These are phyloP conservation scores for Triplophysa tibetana DNA, from an alignment of 2,113 vertebrate genomes.

Conservation along the genomic window DNA sequence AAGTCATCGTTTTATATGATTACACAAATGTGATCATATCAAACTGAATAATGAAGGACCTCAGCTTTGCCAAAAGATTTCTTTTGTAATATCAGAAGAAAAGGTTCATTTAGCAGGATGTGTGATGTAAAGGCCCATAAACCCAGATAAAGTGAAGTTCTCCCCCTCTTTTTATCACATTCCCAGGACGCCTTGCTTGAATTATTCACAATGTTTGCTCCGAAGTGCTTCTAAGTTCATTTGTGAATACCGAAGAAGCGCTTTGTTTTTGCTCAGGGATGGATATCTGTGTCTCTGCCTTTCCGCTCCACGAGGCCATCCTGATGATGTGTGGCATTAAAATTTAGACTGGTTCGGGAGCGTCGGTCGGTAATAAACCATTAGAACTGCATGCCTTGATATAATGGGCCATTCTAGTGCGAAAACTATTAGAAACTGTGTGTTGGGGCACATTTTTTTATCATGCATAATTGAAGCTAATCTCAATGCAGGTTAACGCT, in stretches of 20 bases:
- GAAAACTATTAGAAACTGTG: not conserved
- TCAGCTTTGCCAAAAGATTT: not conserved
- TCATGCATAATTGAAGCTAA: conserved; percentile 22
- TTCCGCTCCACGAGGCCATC: conserved; percentile 14
- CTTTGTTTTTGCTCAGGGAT: conserved; percentile 31
- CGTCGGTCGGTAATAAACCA: conserved; percentile 13
- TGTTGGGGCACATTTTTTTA: not conserved
- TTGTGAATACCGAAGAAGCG: conserved; percentile 8
- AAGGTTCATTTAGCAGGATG: conserved; percentile 34
- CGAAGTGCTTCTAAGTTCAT: conserved; percentile 21
- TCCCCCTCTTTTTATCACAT: conserved; percentile 6
- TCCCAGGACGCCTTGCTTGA: conserved; percentile 14
- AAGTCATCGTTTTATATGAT: not conserved
- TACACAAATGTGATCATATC: not conserved
- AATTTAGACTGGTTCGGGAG: conserved; percentile 13
- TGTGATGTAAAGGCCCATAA: conserved; percentile 13
- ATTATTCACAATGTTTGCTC: conserved; percentile 34
- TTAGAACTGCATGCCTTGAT: conserved; percentile 1
- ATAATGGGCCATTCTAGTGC: not conserved
- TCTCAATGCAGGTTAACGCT: conserved; percentile 21
- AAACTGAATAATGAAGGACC: not conserved
- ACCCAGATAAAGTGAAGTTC: conserved; percentile 5
- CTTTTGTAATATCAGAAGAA: not conserved
- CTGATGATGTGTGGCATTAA: conserved; percentile 30
- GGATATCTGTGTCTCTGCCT: conserved; percentile 8